Percentiles rank a stretch among this genome's conserved stretches.
Evolutionary conservation across 2,113 vertebrate genomes (phyloP).

Genomic region (Phrynocephalus versicolor): DNA sequence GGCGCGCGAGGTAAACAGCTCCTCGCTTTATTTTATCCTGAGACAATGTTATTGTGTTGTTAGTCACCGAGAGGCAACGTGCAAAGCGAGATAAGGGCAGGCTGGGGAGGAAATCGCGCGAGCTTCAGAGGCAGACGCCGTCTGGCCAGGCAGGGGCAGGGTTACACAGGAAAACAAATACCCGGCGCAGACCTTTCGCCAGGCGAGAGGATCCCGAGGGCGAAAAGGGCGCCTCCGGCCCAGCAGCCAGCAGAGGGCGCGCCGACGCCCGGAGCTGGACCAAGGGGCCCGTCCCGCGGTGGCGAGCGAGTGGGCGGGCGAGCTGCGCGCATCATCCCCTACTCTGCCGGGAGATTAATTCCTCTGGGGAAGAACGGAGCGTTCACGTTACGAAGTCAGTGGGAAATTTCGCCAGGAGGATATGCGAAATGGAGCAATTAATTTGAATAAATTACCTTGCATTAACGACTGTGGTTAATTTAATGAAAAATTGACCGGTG

Average conservation of each 20-base stretch:
- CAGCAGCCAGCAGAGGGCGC: constrained; percentile 5
- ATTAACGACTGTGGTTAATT: too few relatives aligned
- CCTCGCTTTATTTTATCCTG: constrained; percentile 76
- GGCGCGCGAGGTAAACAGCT: constrained; percentile 76
- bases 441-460: too few relatives aligned
- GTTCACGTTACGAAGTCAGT: neutral
- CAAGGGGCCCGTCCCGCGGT: neutral
- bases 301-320: neutral
- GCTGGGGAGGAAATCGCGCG: constrained; percentile 75
- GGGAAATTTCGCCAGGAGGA: neutral
- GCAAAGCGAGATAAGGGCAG: constrained; percentile 80
- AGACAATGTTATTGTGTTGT: constrained; percentile 86
- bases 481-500: too few relatives aligned
- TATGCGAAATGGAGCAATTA: too few relatives aligned
- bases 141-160: constrained; percentile 64
- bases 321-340: rapidly evolving
- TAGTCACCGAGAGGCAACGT: constrained; percentile 84
- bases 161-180: constrained; percentile 62
- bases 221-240: neutral
- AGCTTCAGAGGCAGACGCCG: constrained; percentile 66
- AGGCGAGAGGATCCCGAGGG: neutral
- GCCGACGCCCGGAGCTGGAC: neutral
- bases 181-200: constrained; percentile 55
- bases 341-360: neutral
- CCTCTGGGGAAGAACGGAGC: neutral